Percentiles rank a stretch among this genome's conserved stretches.
These are phyloP conservation scores for Plumapathes pennacea DNA, from an alignment of 92 coral and sea anemone genomes.

Conservation along the genomic window DNA sequence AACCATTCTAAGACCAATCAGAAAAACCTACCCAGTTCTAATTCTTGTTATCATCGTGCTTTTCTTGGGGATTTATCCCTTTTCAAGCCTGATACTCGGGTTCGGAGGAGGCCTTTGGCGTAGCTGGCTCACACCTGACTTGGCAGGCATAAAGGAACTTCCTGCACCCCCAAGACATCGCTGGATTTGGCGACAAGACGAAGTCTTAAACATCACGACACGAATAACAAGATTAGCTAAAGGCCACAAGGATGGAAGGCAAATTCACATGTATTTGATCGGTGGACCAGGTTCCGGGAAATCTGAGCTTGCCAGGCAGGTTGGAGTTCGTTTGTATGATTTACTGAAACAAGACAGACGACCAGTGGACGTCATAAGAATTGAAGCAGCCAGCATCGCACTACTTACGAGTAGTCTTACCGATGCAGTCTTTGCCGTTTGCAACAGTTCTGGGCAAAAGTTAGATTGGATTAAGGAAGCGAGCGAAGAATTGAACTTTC, in stretches of 20 bases:
- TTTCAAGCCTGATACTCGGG: neutral
- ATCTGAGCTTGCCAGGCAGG: constrained; percentile 84
- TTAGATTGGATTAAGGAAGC: constrained; percentile 40
- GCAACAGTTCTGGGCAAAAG: constrained; percentile 20
- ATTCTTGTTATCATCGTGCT: neutral
- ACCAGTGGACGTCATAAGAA: constrained; percentile 69
- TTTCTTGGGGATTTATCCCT: neutral
- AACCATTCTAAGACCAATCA: constrained; percentile 17
- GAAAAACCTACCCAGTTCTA: neutral
- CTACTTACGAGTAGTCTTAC: constrained; percentile 54
- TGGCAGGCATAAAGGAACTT: constrained; percentile 30
- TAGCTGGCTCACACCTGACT: constrained; percentile 3
- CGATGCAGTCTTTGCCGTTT: constrained; percentile 57
- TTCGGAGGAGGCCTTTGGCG: constrained; percentile 1
- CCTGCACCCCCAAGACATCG: constrained; percentile 62
- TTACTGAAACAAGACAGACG: constrained; percentile 10
- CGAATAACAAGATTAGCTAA: constrained; percentile 31
- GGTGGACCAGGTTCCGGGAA: constrained; percentile 92
- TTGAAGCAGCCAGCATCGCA: constrained; percentile 46
- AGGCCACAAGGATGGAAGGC: constrained; percentile 40
- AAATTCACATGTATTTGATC: constrained; percentile 68
- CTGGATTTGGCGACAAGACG: constrained; percentile 49
- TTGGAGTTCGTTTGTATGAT: constrained; percentile 54
- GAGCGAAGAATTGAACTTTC: constrained; percentile 51
- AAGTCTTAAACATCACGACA: constrained; percentile 33